Percentiles rank a stretch among this genome's conserved stretches.
These are phyloP conservation scores for Holacanthus passer DNA, from an alignment of 2,113 vertebrate species.

Conservation along the genomic window DNA sequence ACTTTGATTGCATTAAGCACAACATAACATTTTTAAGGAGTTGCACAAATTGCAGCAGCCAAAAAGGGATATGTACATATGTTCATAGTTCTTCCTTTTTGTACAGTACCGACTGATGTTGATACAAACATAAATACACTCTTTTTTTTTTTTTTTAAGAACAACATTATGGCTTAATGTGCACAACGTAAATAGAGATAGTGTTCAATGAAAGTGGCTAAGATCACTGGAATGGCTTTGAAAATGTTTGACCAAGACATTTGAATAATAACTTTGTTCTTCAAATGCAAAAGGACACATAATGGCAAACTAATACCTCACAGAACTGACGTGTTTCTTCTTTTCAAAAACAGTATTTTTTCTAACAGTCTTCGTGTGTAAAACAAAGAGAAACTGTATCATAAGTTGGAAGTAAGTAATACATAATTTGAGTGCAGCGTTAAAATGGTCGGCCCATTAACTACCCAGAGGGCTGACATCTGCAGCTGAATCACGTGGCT, in stretches of 20 bases:
- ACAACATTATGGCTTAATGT: conserved; percentile 79
- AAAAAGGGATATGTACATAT: conserved; percentile 86
- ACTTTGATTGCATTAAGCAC: conserved; percentile 91
- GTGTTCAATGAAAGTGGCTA: conserved; percentile 68
- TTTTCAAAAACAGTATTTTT: conserved; percentile 62
- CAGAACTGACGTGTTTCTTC: conserved; percentile 51
- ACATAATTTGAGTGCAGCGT: conserved; percentile 82
- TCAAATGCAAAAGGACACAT: conserved; percentile 83
- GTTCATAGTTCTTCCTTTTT: conserved; percentile 78
- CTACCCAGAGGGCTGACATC: conserved; percentile 82
- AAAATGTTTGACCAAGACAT: conserved; percentile 71
- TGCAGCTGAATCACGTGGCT: conserved; percentile 87
- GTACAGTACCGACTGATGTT: conserved; percentile 81
- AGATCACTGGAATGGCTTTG: conserved; percentile 74
- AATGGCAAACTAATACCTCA: conserved; percentile 77
- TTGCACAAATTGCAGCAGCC: conserved; percentile 89
- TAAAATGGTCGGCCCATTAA: conserved; percentile 79
- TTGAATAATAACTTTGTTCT: conserved; percentile 78
- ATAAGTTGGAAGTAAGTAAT: conserved; percentile 76
- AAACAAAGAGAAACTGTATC: conserved; percentile 69
- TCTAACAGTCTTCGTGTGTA: conserved; percentile 79
- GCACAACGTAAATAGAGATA: conserved; percentile 69
- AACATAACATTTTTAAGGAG: conserved; percentile 88
- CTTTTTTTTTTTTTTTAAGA: conserved; percentile 50
- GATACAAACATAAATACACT: conserved; percentile 72